A percentile compares a stretch with the other conserved stretches of the same genome.
These are phyloP conservation scores for Drosophila obscura DNA, from an alignment of 1,140 invertebrate genomes.

Conservation along the genomic window DNA sequence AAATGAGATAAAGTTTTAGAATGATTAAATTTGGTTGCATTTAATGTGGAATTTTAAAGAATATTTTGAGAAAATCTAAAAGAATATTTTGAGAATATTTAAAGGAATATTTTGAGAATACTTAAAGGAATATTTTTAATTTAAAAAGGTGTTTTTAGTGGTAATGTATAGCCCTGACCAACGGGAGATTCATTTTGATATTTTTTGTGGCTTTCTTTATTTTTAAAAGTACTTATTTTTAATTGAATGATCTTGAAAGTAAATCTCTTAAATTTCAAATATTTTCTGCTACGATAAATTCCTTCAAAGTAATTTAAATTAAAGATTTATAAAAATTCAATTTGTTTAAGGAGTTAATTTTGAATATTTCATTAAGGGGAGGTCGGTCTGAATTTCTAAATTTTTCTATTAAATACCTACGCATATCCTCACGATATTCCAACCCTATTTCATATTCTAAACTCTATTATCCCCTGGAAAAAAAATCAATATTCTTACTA, in stretches of 20 bases:
- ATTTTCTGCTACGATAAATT: neutral
- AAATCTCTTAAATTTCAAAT: no score
- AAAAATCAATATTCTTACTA: conserved; percentile 38
- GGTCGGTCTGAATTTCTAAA: no score
- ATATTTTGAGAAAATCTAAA: neutral
- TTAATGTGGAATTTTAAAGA: neutral
- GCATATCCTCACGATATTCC: no score
- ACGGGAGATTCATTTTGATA: neutral
- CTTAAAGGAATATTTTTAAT: neutral
- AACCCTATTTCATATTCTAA: neutral
- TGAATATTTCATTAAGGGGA: no score
- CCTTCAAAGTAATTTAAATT: no score
- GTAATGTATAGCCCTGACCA: no score
- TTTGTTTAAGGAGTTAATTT: no score
- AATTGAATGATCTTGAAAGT: no score
- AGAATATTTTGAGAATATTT: neutral
- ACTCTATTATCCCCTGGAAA: neutral
- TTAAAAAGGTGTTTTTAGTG: neutral
- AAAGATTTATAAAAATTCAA: no score
- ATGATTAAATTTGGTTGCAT: conserved; percentile 44
- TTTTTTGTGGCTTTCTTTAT: neutral
- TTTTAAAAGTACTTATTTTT: no score
- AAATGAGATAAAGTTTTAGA: conserved; percentile 54
- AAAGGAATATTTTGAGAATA: neutral
- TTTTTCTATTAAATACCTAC: no score